Evolutionary conservation across 2,888 invertebrate species (phyloP).

Genomic region (Sturmia bella): DNA sequence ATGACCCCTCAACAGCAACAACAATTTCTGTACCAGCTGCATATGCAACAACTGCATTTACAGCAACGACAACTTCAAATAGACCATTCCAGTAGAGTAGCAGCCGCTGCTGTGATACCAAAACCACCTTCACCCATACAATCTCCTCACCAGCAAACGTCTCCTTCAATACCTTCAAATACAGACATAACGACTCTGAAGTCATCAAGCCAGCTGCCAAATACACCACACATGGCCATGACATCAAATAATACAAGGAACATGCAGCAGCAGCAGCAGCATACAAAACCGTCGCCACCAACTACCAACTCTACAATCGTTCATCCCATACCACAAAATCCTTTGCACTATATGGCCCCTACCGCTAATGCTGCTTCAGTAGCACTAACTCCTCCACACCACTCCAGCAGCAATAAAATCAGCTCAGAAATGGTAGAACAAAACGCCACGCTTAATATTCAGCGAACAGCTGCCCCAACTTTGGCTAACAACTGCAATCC

Average conservation of each 20-base stretch:
- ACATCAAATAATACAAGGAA: constrained; percentile 41
- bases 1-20: constrained; percentile 73
- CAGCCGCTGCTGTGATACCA: constrained; percentile 62
- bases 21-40: constrained; percentile 73
- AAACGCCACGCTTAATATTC: constrained; percentile 29
- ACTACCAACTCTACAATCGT: constrained; percentile 19
- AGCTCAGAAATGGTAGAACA: constrained; percentile 39
- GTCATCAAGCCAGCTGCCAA: constrained; percentile 10
- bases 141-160: constrained; percentile 46
- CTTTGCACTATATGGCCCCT: constrained; percentile 70
- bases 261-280: constrained; percentile 59
- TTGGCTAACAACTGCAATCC: constrained; percentile 63
- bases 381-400: constrained; percentile 51
- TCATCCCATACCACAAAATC: constrained; percentile 67
- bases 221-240: constrained; percentile 29
- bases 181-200: constrained; percentile 14
- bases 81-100: constrained; percentile 64
- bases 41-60: constrained; percentile 73
- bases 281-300: constrained; percentile 41
- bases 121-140: constrained; percentile 58
- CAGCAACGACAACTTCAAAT: constrained; percentile 69
- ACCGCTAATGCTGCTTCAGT: constrained; percentile 66
- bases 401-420: constrained; percentile 50
- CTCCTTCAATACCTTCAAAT: constrained; percentile 47
- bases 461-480: constrained; percentile 17